Evolutionary conservation across 2,797 vertebrate genomes (phyloP).

Genomic region (Cichlasoma orientale): DNA sequence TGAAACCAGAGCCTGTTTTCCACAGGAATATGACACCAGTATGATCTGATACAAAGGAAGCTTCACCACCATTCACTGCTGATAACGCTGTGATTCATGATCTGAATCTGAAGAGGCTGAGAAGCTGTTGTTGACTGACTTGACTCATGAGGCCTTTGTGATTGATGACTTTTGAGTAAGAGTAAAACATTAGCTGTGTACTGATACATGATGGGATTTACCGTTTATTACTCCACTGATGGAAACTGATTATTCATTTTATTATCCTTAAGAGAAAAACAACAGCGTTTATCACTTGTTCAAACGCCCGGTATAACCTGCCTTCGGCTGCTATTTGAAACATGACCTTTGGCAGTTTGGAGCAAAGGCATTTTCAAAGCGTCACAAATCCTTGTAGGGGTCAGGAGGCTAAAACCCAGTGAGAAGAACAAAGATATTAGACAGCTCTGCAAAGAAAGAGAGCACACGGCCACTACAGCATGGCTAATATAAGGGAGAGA

Average conservation of each 20-base stretch:
- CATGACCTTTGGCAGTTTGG: not conserved
- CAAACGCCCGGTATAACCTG: not conserved
- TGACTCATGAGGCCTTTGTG: slow-evolving; percentile 22
- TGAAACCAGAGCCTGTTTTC: slow-evolving; percentile 46
- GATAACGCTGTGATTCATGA: slow-evolving; percentile 32
- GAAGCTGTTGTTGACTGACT: slow-evolving; percentile 26
- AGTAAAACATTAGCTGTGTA: slow-evolving; percentile 7
- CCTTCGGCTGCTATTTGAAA: not conserved
- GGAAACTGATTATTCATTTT: slow-evolving; percentile 4
- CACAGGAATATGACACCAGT: slow-evolving; percentile 50
- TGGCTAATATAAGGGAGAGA: not conserved
- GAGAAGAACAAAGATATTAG: not conserved
- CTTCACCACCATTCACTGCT: not conserved
- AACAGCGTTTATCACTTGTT: slow-evolving; percentile 17
- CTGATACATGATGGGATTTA: not conserved
- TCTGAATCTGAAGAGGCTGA: slow-evolving; percentile 22
- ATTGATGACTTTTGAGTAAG: slow-evolving; percentile 19
- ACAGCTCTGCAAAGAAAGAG: not conserved
- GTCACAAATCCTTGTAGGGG: slow-evolving; percentile 1
- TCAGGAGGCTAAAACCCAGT: not conserved
- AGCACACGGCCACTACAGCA: not conserved
- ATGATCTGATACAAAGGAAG: slow-evolving; percentile 41
- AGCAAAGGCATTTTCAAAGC: not conserved
- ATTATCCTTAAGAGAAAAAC: slow-evolving; percentile 5
- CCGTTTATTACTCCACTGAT: slow-evolving; percentile 12